Percentiles rank a stretch among this genome's conserved stretches.
Evolutionary conservation across 2,888 invertebrate species (phyloP).

Genomic region (Taphrorychus bicolor): DNA sequence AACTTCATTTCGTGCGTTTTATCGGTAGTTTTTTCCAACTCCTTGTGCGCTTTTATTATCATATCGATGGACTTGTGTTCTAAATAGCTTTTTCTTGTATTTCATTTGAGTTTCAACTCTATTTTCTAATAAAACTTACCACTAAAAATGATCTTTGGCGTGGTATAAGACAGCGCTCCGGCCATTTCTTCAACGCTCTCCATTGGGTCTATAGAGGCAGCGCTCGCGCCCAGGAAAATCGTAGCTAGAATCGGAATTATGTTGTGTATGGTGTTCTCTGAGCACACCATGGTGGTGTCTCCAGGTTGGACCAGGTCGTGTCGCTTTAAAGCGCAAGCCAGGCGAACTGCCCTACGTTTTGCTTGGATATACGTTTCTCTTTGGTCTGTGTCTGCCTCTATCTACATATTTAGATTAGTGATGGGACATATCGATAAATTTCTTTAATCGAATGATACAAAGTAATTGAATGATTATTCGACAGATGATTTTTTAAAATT

Average conservation of each 20-base stretch:
- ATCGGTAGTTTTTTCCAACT: background rate
- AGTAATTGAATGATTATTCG: too few species aligned
- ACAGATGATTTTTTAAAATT: too few species aligned
- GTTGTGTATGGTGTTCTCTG: constrained; percentile 25
- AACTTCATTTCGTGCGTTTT: background rate
- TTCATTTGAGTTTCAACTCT: background rate
- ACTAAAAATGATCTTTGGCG: constrained; percentile 22
- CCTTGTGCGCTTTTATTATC: constrained; percentile 9
- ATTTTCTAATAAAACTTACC: constrained; percentile 7
- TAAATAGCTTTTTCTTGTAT: background rate
- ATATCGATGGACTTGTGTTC: constrained; percentile 4
- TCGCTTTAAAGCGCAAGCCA: constrained; percentile 15
- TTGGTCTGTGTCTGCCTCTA: constrained; percentile 33
- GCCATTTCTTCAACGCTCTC: constrained; percentile 22
- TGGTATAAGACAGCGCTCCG: constrained; percentile 5
- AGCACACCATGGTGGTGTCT: constrained; percentile 26
- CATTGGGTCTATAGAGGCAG: constrained; percentile 29
- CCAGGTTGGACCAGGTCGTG: constrained; percentile 7
- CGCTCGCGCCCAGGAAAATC: constrained; percentile 20
- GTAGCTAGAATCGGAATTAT: constrained; percentile 33
- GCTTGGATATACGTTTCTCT: constrained; percentile 23
- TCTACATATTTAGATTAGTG: constrained; percentile 22
- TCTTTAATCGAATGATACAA: too few species aligned
- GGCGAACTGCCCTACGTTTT: constrained; percentile 13
- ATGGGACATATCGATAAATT: too few species aligned